Conservation (phyloP, 2,888 invertebrate species). For the Amorpha juglandis region DNA sequence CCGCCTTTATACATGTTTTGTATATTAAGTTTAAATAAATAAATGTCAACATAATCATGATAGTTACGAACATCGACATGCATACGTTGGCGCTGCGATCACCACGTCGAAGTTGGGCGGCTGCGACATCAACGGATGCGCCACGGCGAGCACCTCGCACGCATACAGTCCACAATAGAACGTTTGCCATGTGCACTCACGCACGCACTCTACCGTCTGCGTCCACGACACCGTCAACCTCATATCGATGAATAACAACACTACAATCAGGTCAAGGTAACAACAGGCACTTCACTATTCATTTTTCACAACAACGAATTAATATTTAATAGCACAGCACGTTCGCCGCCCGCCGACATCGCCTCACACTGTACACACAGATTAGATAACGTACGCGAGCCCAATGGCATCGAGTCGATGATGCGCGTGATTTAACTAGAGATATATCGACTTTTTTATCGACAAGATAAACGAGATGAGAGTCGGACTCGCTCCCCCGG, state of each 20-base stretch:
- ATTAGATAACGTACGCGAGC: constrained; percentile 40
- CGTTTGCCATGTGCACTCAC: constrained; percentile 65
- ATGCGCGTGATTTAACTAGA: constrained; percentile 22
- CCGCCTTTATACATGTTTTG: too few relatives aligned
- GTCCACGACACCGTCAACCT: constrained; percentile 58
- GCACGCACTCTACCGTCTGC: constrained; percentile 60
- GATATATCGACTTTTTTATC: constrained; percentile 24
- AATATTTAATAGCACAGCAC: constrained; percentile 34
- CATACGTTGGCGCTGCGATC: constrained; percentile 23
- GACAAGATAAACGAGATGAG: constrained; percentile 23
- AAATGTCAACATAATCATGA: not conserved
- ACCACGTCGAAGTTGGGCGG: constrained; percentile 16
- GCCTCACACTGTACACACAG: constrained; percentile 39
- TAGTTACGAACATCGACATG: constrained; percentile 24
- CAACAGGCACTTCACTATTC: constrained; percentile 30
- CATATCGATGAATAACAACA: constrained; percentile 45
- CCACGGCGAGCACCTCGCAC: constrained; percentile 61
- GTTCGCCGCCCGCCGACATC: constrained; percentile 40
- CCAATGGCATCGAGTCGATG: constrained; percentile 22
- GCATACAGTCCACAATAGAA: constrained; percentile 63
- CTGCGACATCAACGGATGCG: constrained; percentile 49
- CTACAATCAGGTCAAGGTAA: constrained; percentile 23
- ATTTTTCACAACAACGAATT: constrained; percentile 37
- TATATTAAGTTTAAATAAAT: too few relatives aligned
- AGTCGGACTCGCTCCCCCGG: constrained; percentile 3